Base-by-base conservation (phyloP, 2,113 vertebrate genomes). In the Todiramphus saurophagus region DNA sequence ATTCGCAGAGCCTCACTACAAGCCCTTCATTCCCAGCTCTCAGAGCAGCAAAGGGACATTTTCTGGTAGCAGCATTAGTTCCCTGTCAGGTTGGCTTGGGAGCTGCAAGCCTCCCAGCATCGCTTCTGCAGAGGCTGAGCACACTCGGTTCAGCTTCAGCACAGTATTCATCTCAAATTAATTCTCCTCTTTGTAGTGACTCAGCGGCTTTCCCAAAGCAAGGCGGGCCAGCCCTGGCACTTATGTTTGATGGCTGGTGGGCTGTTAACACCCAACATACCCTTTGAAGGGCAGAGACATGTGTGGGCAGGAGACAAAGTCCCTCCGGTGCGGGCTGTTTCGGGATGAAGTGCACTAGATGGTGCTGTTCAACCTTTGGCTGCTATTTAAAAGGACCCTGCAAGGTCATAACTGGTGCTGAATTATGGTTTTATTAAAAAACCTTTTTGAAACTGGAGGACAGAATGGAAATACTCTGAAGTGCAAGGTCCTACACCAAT, bases 351-450 rank as follows among this genome's bases (percentile, higher is more conserved):
- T 0, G 89, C 96, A n/a, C 95, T 96, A 95, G 95, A 82, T 95
- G 96, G 95, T 96, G 96, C 96, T 97, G 95, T 97, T 95, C 95
- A 91, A 84, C 96, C 91, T 96, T 53, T 75, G 91, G 58, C 94
- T 95, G 91, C 1, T 3, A 11, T 89, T 67, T 77, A 16, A 48
- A 81, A 78, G 73, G 72, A 7, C 58, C 53, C 62, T 10, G 74
- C 66, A 82, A 82, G 73, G 89, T 87, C 53, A 0, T 9, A 10
- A 60, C 44, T 5, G 24, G 13, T 25, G 70, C 76, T 0, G 5
- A 75, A 78, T 63, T 28, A 12, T 1, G 1, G 17, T 60, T 78
- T 75, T 68, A 12, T 31, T 51, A 14, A 21, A 63, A 69, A 90
- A 9, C 7, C 41, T 72, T 81, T 75, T 39, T 8, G 35, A 75